phyloP scores from a whole-genome alignment of 2,888 invertebrate species.

The Cryptocheilus praepositus region DNA sequence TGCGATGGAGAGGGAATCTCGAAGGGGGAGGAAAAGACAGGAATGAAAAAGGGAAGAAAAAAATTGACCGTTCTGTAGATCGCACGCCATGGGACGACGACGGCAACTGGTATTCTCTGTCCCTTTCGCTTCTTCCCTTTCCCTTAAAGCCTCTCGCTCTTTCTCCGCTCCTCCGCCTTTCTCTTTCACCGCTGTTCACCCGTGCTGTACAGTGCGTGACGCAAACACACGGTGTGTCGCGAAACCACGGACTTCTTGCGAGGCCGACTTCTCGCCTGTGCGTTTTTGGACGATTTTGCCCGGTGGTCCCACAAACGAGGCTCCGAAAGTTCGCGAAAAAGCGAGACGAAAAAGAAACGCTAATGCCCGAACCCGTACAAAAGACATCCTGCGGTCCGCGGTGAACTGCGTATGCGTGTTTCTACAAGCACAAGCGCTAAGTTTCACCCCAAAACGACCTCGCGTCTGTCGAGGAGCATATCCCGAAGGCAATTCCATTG shows the following conservation, averaged over 20 bases:
- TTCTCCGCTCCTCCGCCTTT: constrained; percentile 8
- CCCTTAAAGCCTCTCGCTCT: constrained; percentile 4
- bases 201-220: constrained; percentile 53
- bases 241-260: constrained; percentile 33
- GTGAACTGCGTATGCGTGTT: neutral
- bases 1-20: constrained; percentile 24
- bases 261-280: constrained; percentile 7
- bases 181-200: constrained; percentile 14
- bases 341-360: no score
- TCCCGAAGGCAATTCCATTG: no score
- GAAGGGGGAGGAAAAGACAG: constrained; percentile 34
- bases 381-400: constrained; percentile 1
- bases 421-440: neutral
- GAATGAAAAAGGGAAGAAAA: constrained; percentile 62
- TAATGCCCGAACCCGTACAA: constrained; percentile 2
- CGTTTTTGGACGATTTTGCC: neutral
- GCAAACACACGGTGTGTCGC: constrained; percentile 52
- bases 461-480: no score
- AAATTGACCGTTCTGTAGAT: constrained; percentile 63
- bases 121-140: constrained; percentile 18
- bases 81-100: constrained; percentile 59
- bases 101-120: constrained; percentile 19
- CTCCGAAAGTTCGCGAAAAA: constrained; percentile 1
- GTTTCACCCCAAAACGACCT: neutral
- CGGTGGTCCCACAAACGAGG: constrained; percentile 2